Base-by-base conservation (phyloP, 2,797 vertebrate genomes). In the Malurus leucopterus region DNA sequence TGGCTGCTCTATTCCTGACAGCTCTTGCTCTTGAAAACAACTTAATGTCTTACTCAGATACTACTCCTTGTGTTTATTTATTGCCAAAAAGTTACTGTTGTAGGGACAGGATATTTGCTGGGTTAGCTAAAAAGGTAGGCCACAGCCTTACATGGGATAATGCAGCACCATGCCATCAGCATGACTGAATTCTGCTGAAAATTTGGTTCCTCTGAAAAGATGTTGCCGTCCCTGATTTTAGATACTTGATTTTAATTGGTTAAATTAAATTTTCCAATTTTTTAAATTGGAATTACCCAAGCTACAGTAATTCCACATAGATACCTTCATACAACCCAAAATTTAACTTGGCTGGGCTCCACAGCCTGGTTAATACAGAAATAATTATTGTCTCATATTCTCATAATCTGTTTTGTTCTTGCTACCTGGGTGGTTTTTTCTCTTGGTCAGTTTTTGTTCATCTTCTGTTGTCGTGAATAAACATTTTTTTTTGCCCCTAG, bases 401-500 rank as follows among this genome's bases (percentile, higher is more conserved):
- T 81, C 4, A 8, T 72, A 55, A 30, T 26, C 76, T 46, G 40
- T 58, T 65, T 80, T 24, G 5, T 15, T 67, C 51, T 59, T 69
- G 27, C 24, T 68, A 15, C 13, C 44, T 67, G 14, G 3, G 15
- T 80, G 20, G 4, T 63, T 92, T 93, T 22, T 63, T 53, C 15
- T 53, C 24, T 88, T 84, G 16, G 2, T 53, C n/a, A 46, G 8
- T 32, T 86, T 82, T 47, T 49, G 15, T 84, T 17, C 29, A 32
- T 2, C 43, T 71, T 43, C 19, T 76, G 3, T 27, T 54, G 40
- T 73, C 84, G 29, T 17, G 7, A 92, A 77, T 86, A 73, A 93
- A 43, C 49, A 23, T 76, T 36, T 95, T 94, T 63, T 93, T 94
- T 86, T 55, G 5, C 3, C 15, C 89, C 21, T 95, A 99, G 99